These are phyloP conservation scores for Neotoxoptera formosana DNA, from an alignment of 1,140 invertebrate species.

Conservation along the genomic window DNA sequence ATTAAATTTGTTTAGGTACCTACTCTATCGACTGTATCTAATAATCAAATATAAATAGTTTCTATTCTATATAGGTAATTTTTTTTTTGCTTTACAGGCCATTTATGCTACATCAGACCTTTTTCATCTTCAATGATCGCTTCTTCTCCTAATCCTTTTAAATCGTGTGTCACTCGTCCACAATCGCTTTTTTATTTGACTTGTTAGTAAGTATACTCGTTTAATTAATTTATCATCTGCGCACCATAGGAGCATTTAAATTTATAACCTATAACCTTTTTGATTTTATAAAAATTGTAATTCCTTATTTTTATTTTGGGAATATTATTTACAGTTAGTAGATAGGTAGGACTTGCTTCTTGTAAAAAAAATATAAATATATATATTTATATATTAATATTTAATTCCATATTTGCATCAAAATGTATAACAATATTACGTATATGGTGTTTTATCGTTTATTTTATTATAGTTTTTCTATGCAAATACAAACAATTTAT, in stretches of 20 bases:
- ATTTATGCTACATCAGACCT: not conserved
- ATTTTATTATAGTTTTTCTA: slow-evolving; percentile 5
- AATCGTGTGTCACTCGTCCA: not conserved
- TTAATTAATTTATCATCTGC: not conserved
- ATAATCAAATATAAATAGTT: not conserved
- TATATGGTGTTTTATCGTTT: not conserved
- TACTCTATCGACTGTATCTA: too few species aligned
- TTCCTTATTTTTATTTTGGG: too few species aligned
- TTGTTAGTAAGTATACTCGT: not conserved
- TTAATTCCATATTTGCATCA: not conserved
- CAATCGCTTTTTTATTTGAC: not conserved
- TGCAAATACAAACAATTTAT: slow-evolving; percentile 16
- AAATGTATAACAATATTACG: not conserved
- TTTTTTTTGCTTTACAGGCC: not conserved
- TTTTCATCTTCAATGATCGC: not conserved
- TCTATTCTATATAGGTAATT: not conserved
- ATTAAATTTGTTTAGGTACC: not conserved
- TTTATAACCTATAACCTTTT: not conserved
- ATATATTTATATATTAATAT: not conserved
- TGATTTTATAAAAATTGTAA: not conserved
- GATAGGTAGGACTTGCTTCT: not conserved
- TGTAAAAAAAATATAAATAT: not conserved
- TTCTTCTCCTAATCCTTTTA: not conserved
- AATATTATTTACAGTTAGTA: not conserved
- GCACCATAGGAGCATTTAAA: not conserved